Percentiles rank a stretch among this genome's conserved stretches.
phyloP scores from a whole-genome alignment of 2,113 vertebrate genomes.

The Phalacrocorax brasilianus region DNA sequence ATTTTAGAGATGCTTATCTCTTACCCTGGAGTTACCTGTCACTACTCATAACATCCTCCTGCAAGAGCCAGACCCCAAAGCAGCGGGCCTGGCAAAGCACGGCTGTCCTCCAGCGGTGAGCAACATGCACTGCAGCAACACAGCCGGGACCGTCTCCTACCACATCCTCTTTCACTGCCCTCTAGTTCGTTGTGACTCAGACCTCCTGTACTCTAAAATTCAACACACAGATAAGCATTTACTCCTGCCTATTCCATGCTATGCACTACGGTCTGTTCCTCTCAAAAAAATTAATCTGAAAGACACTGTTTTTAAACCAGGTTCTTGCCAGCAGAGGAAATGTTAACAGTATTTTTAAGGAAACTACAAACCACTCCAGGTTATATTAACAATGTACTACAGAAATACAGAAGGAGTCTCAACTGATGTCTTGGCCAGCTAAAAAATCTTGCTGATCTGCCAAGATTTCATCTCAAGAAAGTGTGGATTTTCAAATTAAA shows the following conservation, averaged over 20 bases:
- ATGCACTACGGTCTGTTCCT: fast-evolving
- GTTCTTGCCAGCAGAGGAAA: background rate
- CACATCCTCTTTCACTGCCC: background rate
- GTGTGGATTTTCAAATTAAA: background rate
- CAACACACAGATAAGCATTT: background rate
- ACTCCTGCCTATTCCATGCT: background rate
- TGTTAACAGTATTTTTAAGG: background rate
- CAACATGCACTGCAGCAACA: fast-evolving
- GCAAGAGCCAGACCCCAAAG: background rate
- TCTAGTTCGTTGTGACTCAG: background rate
- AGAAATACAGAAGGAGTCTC: background rate
- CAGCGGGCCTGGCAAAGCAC: background rate
- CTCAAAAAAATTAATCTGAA: background rate
- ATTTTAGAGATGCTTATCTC: fast-evolving
- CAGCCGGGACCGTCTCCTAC: background rate
- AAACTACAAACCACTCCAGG: background rate
- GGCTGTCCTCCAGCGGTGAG: background rate
- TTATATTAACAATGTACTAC: background rate
- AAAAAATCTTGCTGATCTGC: background rate
- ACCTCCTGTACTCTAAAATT: background rate
- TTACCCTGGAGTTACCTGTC: no score
- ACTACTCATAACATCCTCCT: no score
- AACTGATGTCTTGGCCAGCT: background rate
- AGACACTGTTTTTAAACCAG: background rate
- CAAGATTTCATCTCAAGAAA: background rate